Conservation (phyloP, 2,113 vertebrate species). For the Lonchura striata region DNA sequence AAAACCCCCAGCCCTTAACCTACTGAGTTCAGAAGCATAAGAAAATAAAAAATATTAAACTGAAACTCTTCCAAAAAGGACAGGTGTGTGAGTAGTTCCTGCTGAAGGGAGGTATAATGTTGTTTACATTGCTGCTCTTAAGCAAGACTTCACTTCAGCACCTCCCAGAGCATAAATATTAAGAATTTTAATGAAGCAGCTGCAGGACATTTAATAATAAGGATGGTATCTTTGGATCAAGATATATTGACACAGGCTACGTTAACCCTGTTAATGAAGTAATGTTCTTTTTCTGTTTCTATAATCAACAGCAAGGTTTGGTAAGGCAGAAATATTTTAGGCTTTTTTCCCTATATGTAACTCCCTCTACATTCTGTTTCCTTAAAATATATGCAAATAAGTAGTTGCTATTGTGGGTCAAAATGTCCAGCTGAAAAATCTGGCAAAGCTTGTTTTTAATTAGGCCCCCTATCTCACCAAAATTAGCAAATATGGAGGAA, state of each 20-base stretch:
- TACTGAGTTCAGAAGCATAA: neutral
- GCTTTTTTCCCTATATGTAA: neutral
- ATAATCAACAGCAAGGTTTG: neutral
- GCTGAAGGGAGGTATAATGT: neutral
- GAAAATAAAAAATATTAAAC: slow-evolving; percentile 52
- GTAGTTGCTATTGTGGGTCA: neutral
- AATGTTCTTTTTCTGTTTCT: neutral
- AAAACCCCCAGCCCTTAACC: neutral
- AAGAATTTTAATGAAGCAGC: slow-evolving; percentile 10
- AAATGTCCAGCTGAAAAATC: neutral
- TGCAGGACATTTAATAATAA: neutral
- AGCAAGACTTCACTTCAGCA: neutral
- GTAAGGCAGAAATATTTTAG: neutral
- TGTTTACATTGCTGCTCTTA: slow-evolving; percentile 29
- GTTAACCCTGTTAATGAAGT: neutral
- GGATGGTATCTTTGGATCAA: neutral
- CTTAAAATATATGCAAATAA: neutral
- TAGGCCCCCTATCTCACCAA: neutral
- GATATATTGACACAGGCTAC: neutral
- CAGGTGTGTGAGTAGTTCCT: slow-evolving; percentile 64
- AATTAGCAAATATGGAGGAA: neutral
- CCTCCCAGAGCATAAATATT: slow-evolving; percentile 42
- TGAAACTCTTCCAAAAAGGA: slow-evolving; percentile 68
- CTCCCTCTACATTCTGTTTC: neutral
- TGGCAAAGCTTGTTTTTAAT: neutral